A percentile compares a stretch with the other conserved stretches of the same genome.
Evolutionary conservation across 2,888 invertebrate genomes (phyloP).

Genomic region (Chymomyza amoena): DNA sequence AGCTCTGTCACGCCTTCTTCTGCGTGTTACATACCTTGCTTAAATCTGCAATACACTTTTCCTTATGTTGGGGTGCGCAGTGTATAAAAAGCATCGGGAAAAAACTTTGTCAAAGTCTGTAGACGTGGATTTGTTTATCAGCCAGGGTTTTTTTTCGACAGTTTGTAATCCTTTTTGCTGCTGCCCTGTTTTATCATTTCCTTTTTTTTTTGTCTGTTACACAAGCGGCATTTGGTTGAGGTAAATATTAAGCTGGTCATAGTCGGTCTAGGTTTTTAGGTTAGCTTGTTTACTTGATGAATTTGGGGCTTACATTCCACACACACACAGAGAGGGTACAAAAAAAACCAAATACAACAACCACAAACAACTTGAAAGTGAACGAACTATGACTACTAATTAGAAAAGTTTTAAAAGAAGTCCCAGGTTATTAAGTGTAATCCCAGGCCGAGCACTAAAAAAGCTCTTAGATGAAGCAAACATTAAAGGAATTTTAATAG

Average conservation of each 20-base stretch:
- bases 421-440: background rate
- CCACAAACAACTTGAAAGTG: background rate
- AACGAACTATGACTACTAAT: constrained; percentile 39
- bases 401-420: constrained; percentile 29
- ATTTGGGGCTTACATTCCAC: constrained; percentile 10
- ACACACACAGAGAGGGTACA: background rate
- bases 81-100: background rate
- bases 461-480: background rate
- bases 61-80: too few relatives aligned
- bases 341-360: background rate
- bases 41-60: too few relatives aligned
- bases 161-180: constrained; percentile 4
- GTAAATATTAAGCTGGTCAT: constrained; percentile 34
- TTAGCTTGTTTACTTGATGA: constrained; percentile 26
- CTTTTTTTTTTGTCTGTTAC: constrained; percentile 23
- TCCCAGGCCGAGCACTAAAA: background rate
- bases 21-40: too few relatives aligned
- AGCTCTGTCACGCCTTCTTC: too few relatives aligned
- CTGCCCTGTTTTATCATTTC: constrained; percentile 12
- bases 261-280: background rate
- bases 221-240: constrained; percentile 35
- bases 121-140: constrained; percentile 41
- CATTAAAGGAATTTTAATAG: background rate
- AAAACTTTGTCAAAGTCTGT: constrained; percentile 48
- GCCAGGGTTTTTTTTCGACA: constrained; percentile 17